Conservation (phyloP, 2,113 vertebrate genomes). For the Perca fluviatilis region DNA sequence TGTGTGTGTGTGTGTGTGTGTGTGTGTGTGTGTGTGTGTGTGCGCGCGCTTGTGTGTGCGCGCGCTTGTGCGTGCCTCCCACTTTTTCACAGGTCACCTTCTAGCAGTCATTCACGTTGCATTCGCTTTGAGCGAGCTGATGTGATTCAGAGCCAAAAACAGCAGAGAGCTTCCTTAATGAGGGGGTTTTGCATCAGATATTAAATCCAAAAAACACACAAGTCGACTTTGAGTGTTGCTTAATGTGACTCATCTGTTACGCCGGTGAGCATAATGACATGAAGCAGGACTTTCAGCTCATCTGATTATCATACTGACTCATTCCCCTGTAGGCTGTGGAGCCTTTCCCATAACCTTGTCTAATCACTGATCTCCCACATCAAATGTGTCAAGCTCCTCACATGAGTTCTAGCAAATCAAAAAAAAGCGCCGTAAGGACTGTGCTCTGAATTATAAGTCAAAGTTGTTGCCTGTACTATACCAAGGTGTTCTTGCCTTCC, state of each 20-base stretch:
- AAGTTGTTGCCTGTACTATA: slow-evolving; percentile 31
- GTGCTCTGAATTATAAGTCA: slow-evolving; percentile 50
- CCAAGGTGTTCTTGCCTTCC: slow-evolving; percentile 55
- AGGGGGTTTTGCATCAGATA: slow-evolving; percentile 8
- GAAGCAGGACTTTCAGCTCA: slow-evolving; percentile 44
- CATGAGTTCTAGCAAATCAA: slow-evolving; percentile 41
- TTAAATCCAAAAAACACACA: slow-evolving; percentile 22
- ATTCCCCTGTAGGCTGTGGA: slow-evolving; percentile 41
- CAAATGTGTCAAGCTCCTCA: slow-evolving; percentile 44
- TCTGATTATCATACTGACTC: slow-evolving; percentile 61
- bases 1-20: no score
- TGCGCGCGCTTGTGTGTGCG: slow-evolving; percentile 3
- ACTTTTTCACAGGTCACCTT: slow-evolving; percentile 51
- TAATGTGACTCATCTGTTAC: slow-evolving; percentile 14
- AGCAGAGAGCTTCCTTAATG: slow-evolving; percentile 18
- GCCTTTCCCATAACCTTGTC: slow-evolving; percentile 64
- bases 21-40: not conserved
- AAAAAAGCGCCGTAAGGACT: slow-evolving; percentile 12
- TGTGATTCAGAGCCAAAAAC: slow-evolving; percentile 18
- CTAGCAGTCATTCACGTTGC: slow-evolving; percentile 13
- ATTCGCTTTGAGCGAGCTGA: slow-evolving; percentile 21
- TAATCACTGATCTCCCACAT: slow-evolving; percentile 62
- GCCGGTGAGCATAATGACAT: slow-evolving; percentile 31
- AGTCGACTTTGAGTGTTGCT: slow-evolving; percentile 27
- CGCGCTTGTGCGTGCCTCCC: not conserved